These are phyloP conservation scores for Miniopterus natalensis DNA, from an alignment of 2,113 vertebrate genomes.

Conservation along the genomic window DNA sequence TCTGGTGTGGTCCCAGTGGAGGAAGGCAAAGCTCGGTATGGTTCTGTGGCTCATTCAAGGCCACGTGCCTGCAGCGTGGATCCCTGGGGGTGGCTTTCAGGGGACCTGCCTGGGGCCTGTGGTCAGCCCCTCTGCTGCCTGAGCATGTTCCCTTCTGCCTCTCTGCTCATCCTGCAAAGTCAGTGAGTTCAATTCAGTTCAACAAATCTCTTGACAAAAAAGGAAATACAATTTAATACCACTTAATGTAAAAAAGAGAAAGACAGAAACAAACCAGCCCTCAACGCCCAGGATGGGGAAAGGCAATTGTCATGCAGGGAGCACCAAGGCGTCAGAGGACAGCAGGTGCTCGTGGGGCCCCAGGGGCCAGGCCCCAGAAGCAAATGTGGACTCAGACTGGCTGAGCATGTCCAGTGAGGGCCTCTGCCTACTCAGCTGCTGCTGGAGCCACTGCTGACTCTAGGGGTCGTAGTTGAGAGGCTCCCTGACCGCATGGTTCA, in stretches of 20 bases:
- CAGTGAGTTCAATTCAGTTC: no score
- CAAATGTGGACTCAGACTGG: fast-evolving
- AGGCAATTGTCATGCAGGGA: no score
- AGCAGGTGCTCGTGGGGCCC: not conserved
- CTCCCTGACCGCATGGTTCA: not conserved
- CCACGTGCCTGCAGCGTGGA: not conserved
- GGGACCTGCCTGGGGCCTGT: not conserved
- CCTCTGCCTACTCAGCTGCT: fast-evolving
- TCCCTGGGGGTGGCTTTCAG: not conserved
- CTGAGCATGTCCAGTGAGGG: fast-evolving
- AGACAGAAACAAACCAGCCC: not conserved
- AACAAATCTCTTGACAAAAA: not conserved
- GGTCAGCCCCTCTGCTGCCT: fast-evolving
- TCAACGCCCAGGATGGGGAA: not conserved
- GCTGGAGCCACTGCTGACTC: fast-evolving
- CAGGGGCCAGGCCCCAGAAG: not conserved
- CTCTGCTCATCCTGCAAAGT: not conserved
- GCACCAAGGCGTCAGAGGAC: fast-evolving
- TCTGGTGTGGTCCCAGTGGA: fast-evolving
- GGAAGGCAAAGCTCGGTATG: no score
- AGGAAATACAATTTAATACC: not conserved
- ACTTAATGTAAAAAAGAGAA: not conserved
- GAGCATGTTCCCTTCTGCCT: not conserved
- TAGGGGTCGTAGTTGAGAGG: not conserved
- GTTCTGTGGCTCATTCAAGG: not conserved